Base-by-base conservation (phyloP, 1,140 invertebrate species). In the Microplitis demolitor region DNA sequence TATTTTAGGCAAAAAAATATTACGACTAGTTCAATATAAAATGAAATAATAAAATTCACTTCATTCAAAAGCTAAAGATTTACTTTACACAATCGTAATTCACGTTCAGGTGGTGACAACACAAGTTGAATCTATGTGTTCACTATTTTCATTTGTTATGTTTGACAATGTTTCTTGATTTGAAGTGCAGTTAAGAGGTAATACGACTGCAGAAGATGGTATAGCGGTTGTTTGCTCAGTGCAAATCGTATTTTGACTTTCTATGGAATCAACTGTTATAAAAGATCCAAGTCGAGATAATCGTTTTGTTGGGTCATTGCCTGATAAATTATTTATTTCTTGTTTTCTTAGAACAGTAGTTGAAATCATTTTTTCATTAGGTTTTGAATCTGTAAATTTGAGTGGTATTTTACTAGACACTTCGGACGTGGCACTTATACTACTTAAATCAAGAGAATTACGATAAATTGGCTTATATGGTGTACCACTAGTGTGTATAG, bases 211-310 rank as follows among this genome's bases (percentile, higher is more conserved):
- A 14, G 53, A 56, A 24, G 16, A 4, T 56, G 6, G n/a, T 5
- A 11, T 56, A 14, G 2, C 8, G n/a, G n/a, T 56, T 13, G 31
- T 61, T 24, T 61, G 14, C 39, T 39, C 39, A 39, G 11, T 6
- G 5, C 11, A 39, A 61, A 13, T 13, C 2, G 9, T 6, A n/a
- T 39, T 16, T 37, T 64, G 62, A 39, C 5, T 50, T 11, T 54
- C 31, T 54, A 24, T 78, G 4, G 83, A 76, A n/a, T 87, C 84
- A 31, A 86, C 83, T 11, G 80, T 76, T 37, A 88, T 85, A 69
- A 88, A 89, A 8, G 88, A 89, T 34, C 88, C 88, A 16, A 88
- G 80, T 45, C 88, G 82, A 6, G 88, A 89, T 60, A 90, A 78
- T 51, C 88, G 79, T 76, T 89, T 89, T 2, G 80, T 77, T 0